phyloP scores from a whole-genome alignment of 2,888 invertebrate species.

The Microctonus hyperodae region DNA sequence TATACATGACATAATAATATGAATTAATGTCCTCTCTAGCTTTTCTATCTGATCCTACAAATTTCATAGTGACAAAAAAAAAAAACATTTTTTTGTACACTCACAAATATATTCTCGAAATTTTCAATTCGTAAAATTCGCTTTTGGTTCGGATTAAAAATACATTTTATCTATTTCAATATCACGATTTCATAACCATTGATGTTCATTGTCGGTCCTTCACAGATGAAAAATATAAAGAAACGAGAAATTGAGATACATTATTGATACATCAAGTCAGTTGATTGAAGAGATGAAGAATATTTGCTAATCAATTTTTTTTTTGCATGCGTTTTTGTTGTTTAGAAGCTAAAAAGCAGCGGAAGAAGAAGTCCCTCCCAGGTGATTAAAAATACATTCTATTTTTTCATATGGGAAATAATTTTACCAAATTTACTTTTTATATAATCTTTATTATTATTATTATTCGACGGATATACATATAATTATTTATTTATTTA shows the following conservation, averaged over 20 bases:
- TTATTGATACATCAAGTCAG: conserved; percentile 14
- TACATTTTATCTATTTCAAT: conserved; percentile 25
- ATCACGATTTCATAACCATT: background rate
- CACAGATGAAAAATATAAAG: background rate
- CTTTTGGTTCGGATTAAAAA: background rate
- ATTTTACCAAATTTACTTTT: background rate
- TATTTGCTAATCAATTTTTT: conserved; percentile 61
- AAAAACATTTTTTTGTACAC: conserved; percentile 1
- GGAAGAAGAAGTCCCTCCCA: conserved; percentile 90
- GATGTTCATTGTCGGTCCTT: background rate
- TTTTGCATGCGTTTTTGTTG: conserved; percentile 63
- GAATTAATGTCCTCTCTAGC: background rate
- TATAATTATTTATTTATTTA: conserved; percentile 26
- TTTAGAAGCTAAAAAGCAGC: conserved; percentile 93
- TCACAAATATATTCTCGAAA: background rate
- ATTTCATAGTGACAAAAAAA: conserved; percentile 11
- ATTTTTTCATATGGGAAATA: conserved; percentile 20
- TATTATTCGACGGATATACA: conserved; percentile 49
- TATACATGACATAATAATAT: background rate
- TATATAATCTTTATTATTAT: conserved; percentile 39
- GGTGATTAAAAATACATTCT: conserved; percentile 69
- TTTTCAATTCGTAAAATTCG: conserved; percentile 1
- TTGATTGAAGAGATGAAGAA: conserved; percentile 26
- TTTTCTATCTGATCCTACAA: conserved; percentile 26
- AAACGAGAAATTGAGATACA: background rate